Evolutionary conservation across 2,113 vertebrate species (phyloP).

Genomic region (Spea bombifrons): DNA sequence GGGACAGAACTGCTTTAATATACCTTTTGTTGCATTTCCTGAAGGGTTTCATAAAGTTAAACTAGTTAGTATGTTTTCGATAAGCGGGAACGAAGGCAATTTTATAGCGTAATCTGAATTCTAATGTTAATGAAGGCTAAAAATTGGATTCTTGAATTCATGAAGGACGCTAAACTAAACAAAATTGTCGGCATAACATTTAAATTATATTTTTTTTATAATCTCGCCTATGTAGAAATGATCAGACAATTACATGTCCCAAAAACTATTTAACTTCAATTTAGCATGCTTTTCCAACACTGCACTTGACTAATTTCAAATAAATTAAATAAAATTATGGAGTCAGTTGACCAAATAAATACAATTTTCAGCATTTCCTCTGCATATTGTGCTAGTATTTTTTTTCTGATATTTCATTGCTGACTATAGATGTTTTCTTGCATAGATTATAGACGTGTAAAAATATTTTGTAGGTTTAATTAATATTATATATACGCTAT

Average conservation of each 20-base stretch:
- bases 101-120: conserved; percentile 64
- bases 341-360: conserved; percentile 56
- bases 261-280: conserved; percentile 81
- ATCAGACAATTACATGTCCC: conserved; percentile 82
- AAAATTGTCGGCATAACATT: conserved; percentile 77
- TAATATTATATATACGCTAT: no score
- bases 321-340: conserved; percentile 78
- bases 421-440: not conserved
- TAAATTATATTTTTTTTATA: conserved; percentile 78
- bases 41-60: not conserved
- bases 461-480: no score
- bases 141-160: conserved; percentile 69
- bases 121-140: conserved; percentile 66
- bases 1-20: no score
- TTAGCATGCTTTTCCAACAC: conserved; percentile 74
- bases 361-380: conserved; percentile 2
- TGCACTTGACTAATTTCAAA: conserved; percentile 77
- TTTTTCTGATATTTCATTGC: not conserved
- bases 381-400: not conserved
- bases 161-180: conserved; percentile 69
- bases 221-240: conserved; percentile 80
- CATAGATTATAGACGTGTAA: no score
- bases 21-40: not conserved
- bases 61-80: conserved; percentile 27
- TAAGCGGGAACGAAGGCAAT: conserved; percentile 55